Conservation (phyloP, 92 coral and sea anemone species). For the Actinostola sp. region DNA sequence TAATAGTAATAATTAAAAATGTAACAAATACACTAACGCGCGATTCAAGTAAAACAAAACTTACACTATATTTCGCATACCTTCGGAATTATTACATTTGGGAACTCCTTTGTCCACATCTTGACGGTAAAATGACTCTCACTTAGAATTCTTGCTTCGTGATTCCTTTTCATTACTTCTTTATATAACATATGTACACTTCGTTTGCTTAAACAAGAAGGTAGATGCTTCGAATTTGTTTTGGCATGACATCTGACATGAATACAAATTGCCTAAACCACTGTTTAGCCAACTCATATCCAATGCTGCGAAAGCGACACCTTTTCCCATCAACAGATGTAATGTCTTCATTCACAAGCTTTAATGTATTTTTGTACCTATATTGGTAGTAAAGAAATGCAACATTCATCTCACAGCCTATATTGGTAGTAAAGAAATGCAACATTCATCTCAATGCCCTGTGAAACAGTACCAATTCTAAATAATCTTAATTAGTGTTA, state of each 20-base stretch:
- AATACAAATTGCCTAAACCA: constrained; percentile 8
- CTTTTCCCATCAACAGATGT: background rate
- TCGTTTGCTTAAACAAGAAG: constrained; percentile 39
- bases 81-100: constrained; percentile 50
- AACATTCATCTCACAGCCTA: background rate
- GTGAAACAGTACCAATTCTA: no score
- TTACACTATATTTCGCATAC: no score
- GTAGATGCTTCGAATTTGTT: background rate
- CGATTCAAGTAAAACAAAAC: no score
- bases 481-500: no score
- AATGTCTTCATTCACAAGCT: background rate
- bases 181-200: constrained; percentile 8
- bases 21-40: no score
- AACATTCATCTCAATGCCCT: no score
- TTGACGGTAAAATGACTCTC: constrained; percentile 16
- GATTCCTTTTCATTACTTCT: background rate
- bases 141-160: background rate
- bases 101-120: constrained; percentile 12
- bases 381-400: background rate
- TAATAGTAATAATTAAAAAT: no score
- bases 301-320: background rate
- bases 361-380: constrained; percentile 8
- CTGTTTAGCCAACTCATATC: background rate
- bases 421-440: no score
- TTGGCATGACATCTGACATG: constrained; percentile 7